Evolutionary conservation across 2,797 vertebrate species (phyloP).

Genomic region (Characodon lateralis): DNA sequence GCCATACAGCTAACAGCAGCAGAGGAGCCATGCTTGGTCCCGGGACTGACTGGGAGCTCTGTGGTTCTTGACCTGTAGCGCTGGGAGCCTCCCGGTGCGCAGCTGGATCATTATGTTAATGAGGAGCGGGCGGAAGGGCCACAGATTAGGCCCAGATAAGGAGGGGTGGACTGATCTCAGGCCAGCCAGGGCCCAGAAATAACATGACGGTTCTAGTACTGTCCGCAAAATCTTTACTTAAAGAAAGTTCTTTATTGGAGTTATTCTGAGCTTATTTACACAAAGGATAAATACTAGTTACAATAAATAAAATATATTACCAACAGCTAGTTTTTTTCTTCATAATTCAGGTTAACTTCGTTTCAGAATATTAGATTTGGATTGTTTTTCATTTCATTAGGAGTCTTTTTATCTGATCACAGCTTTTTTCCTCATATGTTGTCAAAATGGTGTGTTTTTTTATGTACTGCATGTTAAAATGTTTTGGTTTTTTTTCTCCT

Average conservation of each 20-base stretch:
- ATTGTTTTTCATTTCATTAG: background rate
- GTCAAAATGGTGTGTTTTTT: background rate
- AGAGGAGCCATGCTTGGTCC: background rate
- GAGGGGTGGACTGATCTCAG: constrained; percentile 15
- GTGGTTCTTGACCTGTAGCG: background rate
- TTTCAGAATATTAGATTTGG: background rate
- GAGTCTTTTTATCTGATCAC: background rate
- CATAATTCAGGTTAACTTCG: background rate
- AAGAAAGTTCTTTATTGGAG: background rate
- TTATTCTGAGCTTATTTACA: background rate
- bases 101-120: constrained; percentile 34
- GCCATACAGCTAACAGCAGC: constrained; percentile 2
- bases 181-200: constrained; percentile 7
- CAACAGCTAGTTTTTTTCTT: background rate
- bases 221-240: background rate
- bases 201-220: background rate
- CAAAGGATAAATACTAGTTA: background rate
- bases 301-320: background rate
- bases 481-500: too few species aligned
- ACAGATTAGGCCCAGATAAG: background rate
- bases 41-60: rapidly evolving
- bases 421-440: background rate
- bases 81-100: constrained; percentile 20
- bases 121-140: constrained; percentile 10
- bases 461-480: background rate